Evolutionary conservation across 2,797 vertebrate genomes (phyloP), one percentile per base, ranked within the genome.

Genomic region (Myotis planiceps): DNA sequence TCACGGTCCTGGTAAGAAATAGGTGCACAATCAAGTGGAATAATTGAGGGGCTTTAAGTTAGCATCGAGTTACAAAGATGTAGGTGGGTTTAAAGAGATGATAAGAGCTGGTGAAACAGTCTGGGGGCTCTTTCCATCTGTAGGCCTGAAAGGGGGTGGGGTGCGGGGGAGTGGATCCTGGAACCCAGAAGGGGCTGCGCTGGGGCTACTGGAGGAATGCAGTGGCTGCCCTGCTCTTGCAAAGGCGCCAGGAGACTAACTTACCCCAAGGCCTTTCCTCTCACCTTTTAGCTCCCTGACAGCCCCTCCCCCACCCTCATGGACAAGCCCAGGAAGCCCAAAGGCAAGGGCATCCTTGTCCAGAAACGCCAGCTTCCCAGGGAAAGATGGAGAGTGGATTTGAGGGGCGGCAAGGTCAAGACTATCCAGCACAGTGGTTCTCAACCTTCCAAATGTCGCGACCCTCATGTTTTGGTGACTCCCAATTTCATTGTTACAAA

Each of bases 101-200:
- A 10, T 3, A 19, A 39, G 58, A 60, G 68, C 32, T 42, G 12
- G 0, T 4, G 7, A 69, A 65, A 18, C 27, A 18, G 51, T 29
- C 51, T 19, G 37, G 12, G 23, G n/a, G 2, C 9, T 47, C 39
- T 37, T 66, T n/a, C 9, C 16, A 23, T 42, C 79, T 71, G 63
- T 25, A 34, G 32, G 45, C 1, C 10, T 49, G 18, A 53, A 45
- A 58, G 32, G n/a, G 27, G 23, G 2, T 12, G 0, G 9, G 7
- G 1, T 12, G 0, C 4, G 1, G 6, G 1, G 1, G 0, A 4
- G 5, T 2, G n/a, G 9, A 21, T 45, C 9, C 86, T 49, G 13
- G 27, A 79, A 37, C 80, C 23, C 63, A 34, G 34, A 65, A 29
- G 8, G 6, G 16, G 3, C 74, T 68, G 18, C n/a, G 9, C 29